These are phyloP conservation scores for Xiphophorus maculatus DNA, from an alignment of 2,113 vertebrate species.

Conservation along the genomic window DNA sequence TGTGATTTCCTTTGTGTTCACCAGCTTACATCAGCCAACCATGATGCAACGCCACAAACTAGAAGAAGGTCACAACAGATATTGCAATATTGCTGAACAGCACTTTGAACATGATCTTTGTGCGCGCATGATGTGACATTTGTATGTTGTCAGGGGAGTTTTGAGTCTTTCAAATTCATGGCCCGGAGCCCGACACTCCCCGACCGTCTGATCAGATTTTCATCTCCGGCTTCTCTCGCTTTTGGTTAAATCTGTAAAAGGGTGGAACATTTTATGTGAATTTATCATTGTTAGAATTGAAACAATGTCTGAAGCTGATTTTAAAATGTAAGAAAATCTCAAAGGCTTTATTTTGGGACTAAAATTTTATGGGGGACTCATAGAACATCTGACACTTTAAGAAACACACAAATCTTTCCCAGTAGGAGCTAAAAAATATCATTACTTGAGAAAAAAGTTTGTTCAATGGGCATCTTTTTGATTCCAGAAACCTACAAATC, in stretches of 20 bases:
- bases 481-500: no score
- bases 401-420: no score
- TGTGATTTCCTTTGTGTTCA: constrained; percentile 50
- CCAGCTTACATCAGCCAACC: constrained; percentile 61
- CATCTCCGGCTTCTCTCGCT: constrained; percentile 2
- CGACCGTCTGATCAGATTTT: neutral
- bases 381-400: no score
- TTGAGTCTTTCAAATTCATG: constrained; percentile 12
- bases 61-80: constrained; percentile 37
- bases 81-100: constrained; percentile 10
- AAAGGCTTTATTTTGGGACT: neutral
- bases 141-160: constrained; percentile 34
- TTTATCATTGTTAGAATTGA: neutral
- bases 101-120: constrained; percentile 48
- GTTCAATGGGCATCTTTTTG: no score
- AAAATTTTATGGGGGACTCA: no score
- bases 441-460: no score
- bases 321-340: neutral
- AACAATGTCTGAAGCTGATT: neutral
- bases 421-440: no score
- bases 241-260: neutral
- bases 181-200: neutral
- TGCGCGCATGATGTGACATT: constrained; percentile 42
- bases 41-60: constrained; percentile 58
- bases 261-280: neutral